Evolutionary conservation across 2,888 invertebrate species (phyloP).

Genomic region (Gymnoscelis rufifasciata): DNA sequence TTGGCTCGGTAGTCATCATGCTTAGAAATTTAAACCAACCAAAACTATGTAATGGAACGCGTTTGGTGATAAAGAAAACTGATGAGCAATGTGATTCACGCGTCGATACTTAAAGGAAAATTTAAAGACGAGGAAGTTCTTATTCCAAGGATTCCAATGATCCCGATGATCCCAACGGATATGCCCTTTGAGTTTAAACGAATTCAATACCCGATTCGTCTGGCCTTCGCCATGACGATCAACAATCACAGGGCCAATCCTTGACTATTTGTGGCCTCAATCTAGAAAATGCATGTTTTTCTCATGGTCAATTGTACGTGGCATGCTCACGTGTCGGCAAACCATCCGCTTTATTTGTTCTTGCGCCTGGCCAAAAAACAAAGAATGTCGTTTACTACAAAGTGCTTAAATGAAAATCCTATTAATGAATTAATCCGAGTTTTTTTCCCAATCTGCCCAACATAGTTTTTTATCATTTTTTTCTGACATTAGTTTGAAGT

Average conservation of each 20-base stretch:
- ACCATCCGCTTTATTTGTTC: slow-evolving; percentile 2
- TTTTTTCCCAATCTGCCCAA: slow-evolving; percentile 1
- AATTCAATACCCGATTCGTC: slow-evolving; percentile 34
- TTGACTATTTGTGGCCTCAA: slow-evolving; percentile 16
- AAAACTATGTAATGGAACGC: too few relatives aligned
- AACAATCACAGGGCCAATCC: slow-evolving; percentile 35
- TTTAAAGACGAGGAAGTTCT: slow-evolving; percentile 25
- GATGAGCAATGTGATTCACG: too few relatives aligned
- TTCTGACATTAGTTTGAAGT: neutral
- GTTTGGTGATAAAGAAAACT: too few relatives aligned
- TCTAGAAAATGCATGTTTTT: slow-evolving; percentile 15
- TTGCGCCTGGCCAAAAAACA: slow-evolving; percentile 8
- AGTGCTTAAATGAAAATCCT: slow-evolving; percentile 7
- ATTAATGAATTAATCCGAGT: slow-evolving; percentile 3
- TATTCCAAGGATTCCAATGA: slow-evolving; percentile 27
- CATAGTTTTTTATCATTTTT: neutral
- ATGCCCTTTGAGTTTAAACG: slow-evolving; percentile 27
- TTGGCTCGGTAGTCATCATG: too few relatives aligned
- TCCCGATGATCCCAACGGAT: slow-evolving; percentile 25
- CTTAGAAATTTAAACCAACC: too few relatives aligned
- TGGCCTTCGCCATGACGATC: slow-evolving; percentile 30
- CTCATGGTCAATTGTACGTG: neutral
- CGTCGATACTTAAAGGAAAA: slow-evolving; percentile 7
- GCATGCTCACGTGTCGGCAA: slow-evolving; percentile 3
- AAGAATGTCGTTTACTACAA: slow-evolving; percentile 8